These are phyloP conservation scores for Pristionchus fissidentatus DNA, from an alignment of 2,888 invertebrate genomes.

Conservation along the genomic window DNA sequence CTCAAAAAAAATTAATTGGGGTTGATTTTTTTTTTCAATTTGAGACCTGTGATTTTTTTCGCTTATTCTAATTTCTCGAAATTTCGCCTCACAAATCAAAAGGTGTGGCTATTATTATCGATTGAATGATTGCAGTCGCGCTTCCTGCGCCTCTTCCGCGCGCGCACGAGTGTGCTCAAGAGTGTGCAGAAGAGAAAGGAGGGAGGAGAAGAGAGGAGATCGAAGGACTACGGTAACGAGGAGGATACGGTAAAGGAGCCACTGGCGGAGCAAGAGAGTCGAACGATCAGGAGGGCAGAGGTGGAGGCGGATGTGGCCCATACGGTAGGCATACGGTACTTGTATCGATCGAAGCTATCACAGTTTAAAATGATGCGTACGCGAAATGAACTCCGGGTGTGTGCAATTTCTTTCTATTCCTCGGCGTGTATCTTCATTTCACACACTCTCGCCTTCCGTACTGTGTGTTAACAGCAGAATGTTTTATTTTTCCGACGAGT, in stretches of 20 bases:
- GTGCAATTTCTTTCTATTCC: too few species aligned
- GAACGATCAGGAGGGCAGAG: background rate
- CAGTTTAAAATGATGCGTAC: too few species aligned
- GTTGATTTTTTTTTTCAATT: background rate
- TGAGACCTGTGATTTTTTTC: background rate
- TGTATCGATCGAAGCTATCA: background rate
- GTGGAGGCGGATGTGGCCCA: constrained; percentile 1
- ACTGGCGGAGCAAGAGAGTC: constrained; percentile 1
- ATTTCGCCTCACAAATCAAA: background rate
- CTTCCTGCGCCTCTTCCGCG: background rate
- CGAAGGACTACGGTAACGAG: constrained; percentile 1
- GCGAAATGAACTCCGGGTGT: too few species aligned
- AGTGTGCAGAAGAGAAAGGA: background rate
- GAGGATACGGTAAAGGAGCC: background rate
- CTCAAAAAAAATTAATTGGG: too few species aligned
- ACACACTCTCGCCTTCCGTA: too few species aligned
- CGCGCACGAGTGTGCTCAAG: background rate
- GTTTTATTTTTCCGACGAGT: background rate
- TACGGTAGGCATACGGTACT: constrained; percentile 16
- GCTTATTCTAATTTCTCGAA: too few species aligned
- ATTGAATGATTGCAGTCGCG: constrained; percentile 3
- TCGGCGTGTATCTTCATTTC: too few species aligned
- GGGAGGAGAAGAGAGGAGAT: constrained; percentile 10
- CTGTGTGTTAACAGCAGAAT: too few species aligned
- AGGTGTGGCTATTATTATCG: too few species aligned